phyloP scores from a whole-genome alignment of 1,140 invertebrate genomes.

The Coelopa frigida region DNA sequence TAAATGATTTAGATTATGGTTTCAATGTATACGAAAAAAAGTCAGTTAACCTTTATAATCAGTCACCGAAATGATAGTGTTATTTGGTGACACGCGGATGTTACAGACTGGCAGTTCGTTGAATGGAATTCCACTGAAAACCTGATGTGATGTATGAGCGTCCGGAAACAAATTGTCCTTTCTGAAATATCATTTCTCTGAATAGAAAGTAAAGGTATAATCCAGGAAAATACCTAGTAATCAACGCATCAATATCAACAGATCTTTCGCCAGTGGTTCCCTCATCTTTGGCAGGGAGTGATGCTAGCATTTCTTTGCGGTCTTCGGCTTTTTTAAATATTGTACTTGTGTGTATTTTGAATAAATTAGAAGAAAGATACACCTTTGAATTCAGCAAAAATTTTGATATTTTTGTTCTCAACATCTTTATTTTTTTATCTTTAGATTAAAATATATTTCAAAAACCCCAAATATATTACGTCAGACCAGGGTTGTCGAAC shows the following conservation, averaged over 20 bases:
- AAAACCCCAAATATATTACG: too few relatives aligned
- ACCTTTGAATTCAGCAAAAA: too few relatives aligned
- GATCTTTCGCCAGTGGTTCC: conserved; percentile 60
- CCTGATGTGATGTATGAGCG: conserved; percentile 57
- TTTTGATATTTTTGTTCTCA: too few relatives aligned
- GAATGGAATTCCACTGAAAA: conserved; percentile 74
- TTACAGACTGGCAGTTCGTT: conserved; percentile 74
- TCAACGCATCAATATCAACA: conserved; percentile 52
- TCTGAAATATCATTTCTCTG: conserved; percentile 25
- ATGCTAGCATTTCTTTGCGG: conserved; percentile 50
- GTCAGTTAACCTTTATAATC: conserved; percentile 54
- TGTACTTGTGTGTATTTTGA: conserved; percentile 44
- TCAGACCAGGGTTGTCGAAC: too few relatives aligned
- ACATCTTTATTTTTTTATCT: too few relatives aligned
- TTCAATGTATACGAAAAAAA: background rate
- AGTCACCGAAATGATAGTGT: conserved; percentile 74
- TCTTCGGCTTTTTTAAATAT: conserved; percentile 49
- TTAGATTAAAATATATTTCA: too few relatives aligned
- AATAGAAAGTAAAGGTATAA: too few relatives aligned
- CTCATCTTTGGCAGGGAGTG: conserved; percentile 54
- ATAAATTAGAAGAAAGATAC: too few relatives aligned
- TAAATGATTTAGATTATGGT: conserved; percentile 24
- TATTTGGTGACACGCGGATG: conserved; percentile 74
- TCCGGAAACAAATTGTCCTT: conserved; percentile 67
- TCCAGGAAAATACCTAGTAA: conserved; percentile 44